Evolutionary conservation across 2,888 invertebrate species (phyloP), one percentile per base, ranked within the genome.

Genomic region (Ormia ochracea): DNA sequence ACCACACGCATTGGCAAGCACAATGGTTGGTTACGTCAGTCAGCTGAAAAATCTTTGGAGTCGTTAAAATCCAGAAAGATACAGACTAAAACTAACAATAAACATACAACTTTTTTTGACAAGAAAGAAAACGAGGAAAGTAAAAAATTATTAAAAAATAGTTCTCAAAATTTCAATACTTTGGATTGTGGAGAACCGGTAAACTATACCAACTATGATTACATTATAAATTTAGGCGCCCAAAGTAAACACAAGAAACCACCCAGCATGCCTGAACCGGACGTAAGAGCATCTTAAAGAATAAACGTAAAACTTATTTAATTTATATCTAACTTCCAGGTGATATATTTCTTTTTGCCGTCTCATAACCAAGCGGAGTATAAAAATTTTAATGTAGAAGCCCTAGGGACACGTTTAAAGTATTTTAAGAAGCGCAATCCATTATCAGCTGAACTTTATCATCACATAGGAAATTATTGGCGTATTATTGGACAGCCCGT

Each of bases 401-500:
- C 93, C 26, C 89, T 96, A 78, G 95, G 95, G 85, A 92, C 92
- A 86, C 92, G 93, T 77, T 89, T 96, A 78, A 94, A 94, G 86
- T 95, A 94, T 88, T 94, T 94, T 10, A 95, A 95, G 88, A 91
- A 93, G 85, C 95, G 95, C 91, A 96, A 96, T 90, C 95, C 95
- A 75, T 94, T 94, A 85, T 82, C 82, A 3, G 82, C 82, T 45
- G 94, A 95, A 86, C 91, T 96, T 59, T 96, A 96, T 88, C 96
- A 96, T 88, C 96, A 96, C 89, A 96, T 97, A 86, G 96, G 96
- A 1, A 96, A 97, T 90, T 96, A 95, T 89, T 96, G 96, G 95
- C 92, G 96, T 81, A 95, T 96, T 83, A 95, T 96, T 89, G 96
- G 96, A 4, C 95, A 96, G 87, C 95, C 96, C 5, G 92, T 94